These are phyloP conservation scores for Syrista parreyssii DNA, from an alignment of 2,888 invertebrate species.

Conservation along the genomic window DNA sequence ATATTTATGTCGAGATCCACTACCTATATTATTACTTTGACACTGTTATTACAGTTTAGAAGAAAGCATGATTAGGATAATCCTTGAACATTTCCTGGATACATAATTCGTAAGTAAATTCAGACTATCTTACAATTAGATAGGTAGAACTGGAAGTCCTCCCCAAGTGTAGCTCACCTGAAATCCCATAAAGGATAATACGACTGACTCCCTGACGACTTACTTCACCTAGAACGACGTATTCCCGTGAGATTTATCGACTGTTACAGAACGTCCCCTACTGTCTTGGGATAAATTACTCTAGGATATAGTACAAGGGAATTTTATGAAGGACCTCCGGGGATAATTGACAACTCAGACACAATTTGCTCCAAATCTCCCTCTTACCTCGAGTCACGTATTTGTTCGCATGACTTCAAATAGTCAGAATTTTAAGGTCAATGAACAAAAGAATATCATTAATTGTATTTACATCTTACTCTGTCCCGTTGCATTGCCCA, in stretches of 20 bases:
- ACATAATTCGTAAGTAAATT: background rate
- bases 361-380: background rate
- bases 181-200: background rate
- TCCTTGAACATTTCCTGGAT: background rate
- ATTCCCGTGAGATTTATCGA: background rate
- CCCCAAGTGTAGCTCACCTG: background rate
- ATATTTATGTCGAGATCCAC: constrained; percentile 41
- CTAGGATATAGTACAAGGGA: background rate
- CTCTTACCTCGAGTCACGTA: background rate
- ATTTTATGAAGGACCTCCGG: background rate
- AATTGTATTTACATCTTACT: background rate
- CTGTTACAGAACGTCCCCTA: background rate
- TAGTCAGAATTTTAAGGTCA: background rate
- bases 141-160: background rate
- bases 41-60: background rate
- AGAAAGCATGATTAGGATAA: background rate
- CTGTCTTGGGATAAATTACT: background rate
- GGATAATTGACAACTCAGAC: background rate
- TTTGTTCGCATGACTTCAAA: background rate
- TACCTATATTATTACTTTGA: constrained; percentile 24
- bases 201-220: background rate
- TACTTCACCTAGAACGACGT: background rate
- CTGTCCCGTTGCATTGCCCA: background rate
- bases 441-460: background rate
- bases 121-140: background rate